A percentile compares a stretch with the other conserved stretches of the same genome.
phyloP scores from a whole-genome alignment of 2,113 vertebrate genomes.

The Podarcis muralis region DNA sequence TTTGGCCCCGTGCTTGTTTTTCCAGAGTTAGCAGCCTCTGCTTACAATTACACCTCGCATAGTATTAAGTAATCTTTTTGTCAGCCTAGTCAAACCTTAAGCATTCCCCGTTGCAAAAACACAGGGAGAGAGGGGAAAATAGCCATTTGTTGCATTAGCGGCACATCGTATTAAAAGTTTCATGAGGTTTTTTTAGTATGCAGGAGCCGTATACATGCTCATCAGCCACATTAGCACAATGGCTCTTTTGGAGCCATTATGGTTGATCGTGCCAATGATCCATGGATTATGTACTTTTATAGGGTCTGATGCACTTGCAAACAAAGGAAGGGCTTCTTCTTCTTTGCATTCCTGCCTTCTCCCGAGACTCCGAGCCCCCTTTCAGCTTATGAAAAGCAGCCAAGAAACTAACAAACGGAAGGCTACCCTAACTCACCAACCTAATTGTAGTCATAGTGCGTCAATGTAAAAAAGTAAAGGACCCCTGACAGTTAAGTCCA shows the following conservation, averaged over 20 bases:
- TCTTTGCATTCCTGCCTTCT: slow-evolving; percentile 69
- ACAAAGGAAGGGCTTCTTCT: slow-evolving; percentile 60
- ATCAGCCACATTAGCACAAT: slow-evolving; percentile 74
- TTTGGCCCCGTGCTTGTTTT: too few species aligned
- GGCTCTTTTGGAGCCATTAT: slow-evolving; percentile 73
- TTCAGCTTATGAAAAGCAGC: slow-evolving; percentile 54
- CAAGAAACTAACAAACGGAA: not conserved
- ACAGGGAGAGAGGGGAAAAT: not conserved
- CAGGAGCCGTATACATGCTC: slow-evolving; percentile 55
- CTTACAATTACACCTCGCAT: slow-evolving; percentile 47
- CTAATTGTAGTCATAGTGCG: not conserved
- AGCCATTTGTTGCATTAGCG: slow-evolving; percentile 27
- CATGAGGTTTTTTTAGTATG: slow-evolving; percentile 69
- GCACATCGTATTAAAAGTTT: slow-evolving; percentile 66
- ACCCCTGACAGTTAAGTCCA: too few species aligned
- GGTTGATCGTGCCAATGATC: slow-evolving; percentile 70
- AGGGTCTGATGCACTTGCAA: slow-evolving; percentile 74
- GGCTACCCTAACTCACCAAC: not conserved
- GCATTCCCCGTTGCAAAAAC: slow-evolving; percentile 43
- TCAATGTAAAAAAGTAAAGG: too few species aligned
- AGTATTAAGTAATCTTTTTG: slow-evolving; percentile 44
- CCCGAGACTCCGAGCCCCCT: slow-evolving; percentile 24
- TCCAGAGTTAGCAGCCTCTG: not conserved
- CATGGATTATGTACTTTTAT: slow-evolving; percentile 72
- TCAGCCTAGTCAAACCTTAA: slow-evolving; percentile 43